Evolutionary conservation across 2,797 vertebrate genomes (phyloP).

Genomic region (Melanotaenia parkinsoni): DNA sequence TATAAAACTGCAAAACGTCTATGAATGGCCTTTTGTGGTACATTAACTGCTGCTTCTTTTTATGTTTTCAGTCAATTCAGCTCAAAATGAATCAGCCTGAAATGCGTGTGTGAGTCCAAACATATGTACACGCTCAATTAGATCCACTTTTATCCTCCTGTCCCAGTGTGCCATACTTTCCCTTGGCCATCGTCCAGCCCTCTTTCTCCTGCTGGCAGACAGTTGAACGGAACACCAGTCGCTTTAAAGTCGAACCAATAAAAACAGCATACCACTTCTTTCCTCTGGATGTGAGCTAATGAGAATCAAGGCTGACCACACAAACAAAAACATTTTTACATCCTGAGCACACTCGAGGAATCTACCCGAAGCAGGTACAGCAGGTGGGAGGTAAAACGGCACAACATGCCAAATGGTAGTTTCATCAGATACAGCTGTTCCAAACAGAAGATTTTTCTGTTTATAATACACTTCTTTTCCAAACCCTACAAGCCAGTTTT

Average conservation of each 20-base stretch:
- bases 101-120: conserved; percentile 26
- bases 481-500: neutral
- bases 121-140: conserved; percentile 40
- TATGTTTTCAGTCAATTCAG: conserved; percentile 32
- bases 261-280: conserved; percentile 49
- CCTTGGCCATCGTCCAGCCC: conserved; percentile 59
- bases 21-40: conserved; percentile 10
- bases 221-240: conserved; percentile 37
- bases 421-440: conserved; percentile 18
- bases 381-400: conserved; percentile 34
- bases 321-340: conserved; percentile 59
- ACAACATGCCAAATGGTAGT: conserved; percentile 13
- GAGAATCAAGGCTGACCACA: conserved; percentile 49
- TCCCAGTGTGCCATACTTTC: conserved; percentile 57
- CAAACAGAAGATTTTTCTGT: conserved; percentile 1
- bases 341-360: conserved; percentile 28
- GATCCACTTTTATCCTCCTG: conserved; percentile 35
- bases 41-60: conserved; percentile 36
- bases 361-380: conserved; percentile 19
- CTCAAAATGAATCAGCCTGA: conserved; percentile 18
- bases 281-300: conserved; percentile 65
- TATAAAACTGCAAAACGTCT: conserved; percentile 25
- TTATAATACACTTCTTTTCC: conserved; percentile 8
- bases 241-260: conserved; percentile 51
- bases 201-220: conserved; percentile 51